Evolutionary conservation across 2,888 invertebrate species (phyloP).

Genomic region (Mactromeris polynyma): DNA sequence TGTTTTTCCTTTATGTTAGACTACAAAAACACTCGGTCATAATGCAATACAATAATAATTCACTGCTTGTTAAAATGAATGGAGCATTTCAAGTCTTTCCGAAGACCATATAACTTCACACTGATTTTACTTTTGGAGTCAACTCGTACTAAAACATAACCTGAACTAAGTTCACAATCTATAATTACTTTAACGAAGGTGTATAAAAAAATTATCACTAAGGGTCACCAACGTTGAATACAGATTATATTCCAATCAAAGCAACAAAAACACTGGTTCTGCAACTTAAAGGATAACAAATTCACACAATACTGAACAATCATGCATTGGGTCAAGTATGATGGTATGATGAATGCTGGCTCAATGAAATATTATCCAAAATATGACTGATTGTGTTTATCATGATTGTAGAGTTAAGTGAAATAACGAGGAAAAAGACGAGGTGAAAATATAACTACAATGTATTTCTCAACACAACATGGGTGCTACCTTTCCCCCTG

Average conservation of each 20-base stretch:
- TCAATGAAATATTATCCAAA: background rate
- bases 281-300: background rate
- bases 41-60: too few relatives aligned
- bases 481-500: constrained; percentile 67
- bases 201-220: too few relatives aligned
- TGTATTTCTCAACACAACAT: constrained; percentile 36
- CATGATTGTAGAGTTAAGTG: background rate
- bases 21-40: too few relatives aligned
- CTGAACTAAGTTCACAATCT: too few relatives aligned
- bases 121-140: too few relatives aligned
- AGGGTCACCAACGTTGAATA: too few relatives aligned
- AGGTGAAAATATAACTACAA: constrained; percentile 12
- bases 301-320: background rate
- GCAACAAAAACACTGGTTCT: background rate
- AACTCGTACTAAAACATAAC: too few relatives aligned
- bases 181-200: too few relatives aligned
- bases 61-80: too few relatives aligned
- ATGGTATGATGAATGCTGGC: background rate
- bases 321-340: constrained; percentile 4
- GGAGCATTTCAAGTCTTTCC: too few relatives aligned
- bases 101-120: too few relatives aligned
- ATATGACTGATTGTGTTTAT: background rate
- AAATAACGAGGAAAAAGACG: background rate
- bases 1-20: too few relatives aligned
- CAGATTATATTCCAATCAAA: background rate